These are phyloP conservation scores for Acanthopleura granulata DNA, from an alignment of 2,888 invertebrate species.

Conservation along the genomic window DNA sequence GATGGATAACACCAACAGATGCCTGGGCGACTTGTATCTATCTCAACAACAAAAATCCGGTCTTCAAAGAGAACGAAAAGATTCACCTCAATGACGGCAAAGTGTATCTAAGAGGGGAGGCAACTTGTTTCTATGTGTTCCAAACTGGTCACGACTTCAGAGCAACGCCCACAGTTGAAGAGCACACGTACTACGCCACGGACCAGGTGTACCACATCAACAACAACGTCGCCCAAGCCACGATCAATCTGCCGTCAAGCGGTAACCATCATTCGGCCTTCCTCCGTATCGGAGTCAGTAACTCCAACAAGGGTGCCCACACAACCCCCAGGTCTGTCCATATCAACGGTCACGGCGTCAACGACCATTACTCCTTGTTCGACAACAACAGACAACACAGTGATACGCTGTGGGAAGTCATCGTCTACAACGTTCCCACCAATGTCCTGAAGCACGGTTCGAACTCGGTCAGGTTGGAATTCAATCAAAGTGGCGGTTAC, in stretches of 20 bases:
- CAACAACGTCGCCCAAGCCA: conserved; percentile 10
- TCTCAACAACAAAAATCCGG: background rate
- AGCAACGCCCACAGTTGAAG: background rate
- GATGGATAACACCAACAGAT: background rate
- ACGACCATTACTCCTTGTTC: background rate
- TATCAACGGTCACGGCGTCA: background rate
- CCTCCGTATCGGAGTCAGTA: conserved; percentile 3
- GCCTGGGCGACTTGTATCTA: background rate
- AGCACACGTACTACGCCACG: background rate
- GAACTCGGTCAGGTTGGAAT: background rate
- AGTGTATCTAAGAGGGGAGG: conserved; percentile 7
- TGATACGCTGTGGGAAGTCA: background rate
- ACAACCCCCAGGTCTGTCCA: conserved; percentile 4
- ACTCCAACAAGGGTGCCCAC: background rate
- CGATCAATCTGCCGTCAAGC: background rate
- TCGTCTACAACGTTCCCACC: background rate
- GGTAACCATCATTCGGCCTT: background rate
- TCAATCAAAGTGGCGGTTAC: background rate
- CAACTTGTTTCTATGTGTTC: conserved; percentile 20
- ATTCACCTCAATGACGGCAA: background rate
- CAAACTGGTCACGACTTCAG: background rate
- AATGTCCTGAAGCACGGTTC: background rate
- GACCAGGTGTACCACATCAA: background rate
- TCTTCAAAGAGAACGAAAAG: background rate
- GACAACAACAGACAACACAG: background rate